Evolutionary conservation across 2,888 invertebrate species (phyloP).

Genomic region (Heliconius hortense): DNA sequence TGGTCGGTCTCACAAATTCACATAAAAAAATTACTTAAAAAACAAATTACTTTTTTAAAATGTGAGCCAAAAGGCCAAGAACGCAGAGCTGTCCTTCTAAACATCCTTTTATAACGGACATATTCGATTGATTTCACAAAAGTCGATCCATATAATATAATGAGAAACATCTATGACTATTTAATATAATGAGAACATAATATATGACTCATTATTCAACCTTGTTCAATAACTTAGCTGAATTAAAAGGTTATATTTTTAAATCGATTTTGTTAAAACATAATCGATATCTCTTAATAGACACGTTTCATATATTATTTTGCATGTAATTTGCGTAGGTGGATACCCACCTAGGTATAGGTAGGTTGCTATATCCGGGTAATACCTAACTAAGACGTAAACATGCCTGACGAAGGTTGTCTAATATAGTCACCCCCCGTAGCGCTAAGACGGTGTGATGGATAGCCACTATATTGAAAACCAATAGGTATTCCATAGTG

Average conservation of each 20-base stretch:
- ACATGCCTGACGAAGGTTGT: slow-evolving; percentile 71
- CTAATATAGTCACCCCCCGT: slow-evolving; percentile 78
- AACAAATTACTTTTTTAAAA: neutral
- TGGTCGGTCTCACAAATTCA: slow-evolving; percentile 32
- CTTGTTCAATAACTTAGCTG: slow-evolving; percentile 37
- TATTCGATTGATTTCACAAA: slow-evolving; percentile 27
- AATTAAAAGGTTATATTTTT: slow-evolving; percentile 31
- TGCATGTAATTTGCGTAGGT: neutral
- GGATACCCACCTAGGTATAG: slow-evolving; percentile 6
- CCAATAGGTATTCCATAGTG: slow-evolving; percentile 69
- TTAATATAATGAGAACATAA: too few relatives aligned
- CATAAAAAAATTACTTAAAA: neutral
- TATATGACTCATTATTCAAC: slow-evolving; percentile 30
- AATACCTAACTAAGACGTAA: slow-evolving; percentile 46
- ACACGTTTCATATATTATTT: neutral
- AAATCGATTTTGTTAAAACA: slow-evolving; percentile 27
- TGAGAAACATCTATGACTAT: too few relatives aligned
- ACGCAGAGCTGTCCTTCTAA: slow-evolving; percentile 35
- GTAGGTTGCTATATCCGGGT: slow-evolving; percentile 30
- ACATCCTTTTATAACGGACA: slow-evolving; percentile 34
- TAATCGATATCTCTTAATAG: slow-evolving; percentile 18
- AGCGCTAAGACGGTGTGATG: slow-evolving; percentile 74
- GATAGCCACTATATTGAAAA: slow-evolving; percentile 79
- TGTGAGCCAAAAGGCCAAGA: slow-evolving; percentile 10
- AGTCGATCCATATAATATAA: slow-evolving; percentile 31